Conservation (phyloP, 2,888 invertebrate species). For the Drosophila lutescens region DNA sequence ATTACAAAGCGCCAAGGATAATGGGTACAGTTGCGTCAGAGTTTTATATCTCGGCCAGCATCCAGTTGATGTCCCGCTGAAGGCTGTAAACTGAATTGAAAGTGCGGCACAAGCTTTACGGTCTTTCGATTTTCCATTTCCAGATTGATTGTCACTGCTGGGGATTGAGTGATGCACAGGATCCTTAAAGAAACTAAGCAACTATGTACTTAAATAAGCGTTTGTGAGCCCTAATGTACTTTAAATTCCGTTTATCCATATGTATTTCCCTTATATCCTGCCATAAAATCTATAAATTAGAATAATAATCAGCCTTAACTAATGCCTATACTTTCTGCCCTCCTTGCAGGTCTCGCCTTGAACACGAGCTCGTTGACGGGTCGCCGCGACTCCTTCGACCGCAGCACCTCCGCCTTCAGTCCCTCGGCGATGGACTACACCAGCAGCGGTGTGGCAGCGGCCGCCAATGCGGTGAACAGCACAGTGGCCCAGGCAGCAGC, state of each 20-base stretch:
- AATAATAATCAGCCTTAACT: neutral
- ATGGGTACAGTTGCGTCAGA: conserved; percentile 20
- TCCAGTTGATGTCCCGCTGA: conserved; percentile 8
- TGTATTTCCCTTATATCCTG: too few relatives aligned
- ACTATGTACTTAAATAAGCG: neutral
- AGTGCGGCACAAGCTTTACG: conserved; percentile 13
- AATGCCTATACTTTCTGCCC: neutral
- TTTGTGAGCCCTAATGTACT: neutral
- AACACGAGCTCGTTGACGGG: conserved; percentile 88
- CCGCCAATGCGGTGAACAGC: conserved; percentile 82
- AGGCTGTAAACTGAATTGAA: conserved; percentile 25
- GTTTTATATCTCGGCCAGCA: conserved; percentile 19
- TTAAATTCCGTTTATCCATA: too few relatives aligned
- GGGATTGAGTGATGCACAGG: neutral
- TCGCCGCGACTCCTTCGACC: conserved; percentile 91
- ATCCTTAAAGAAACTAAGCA: neutral
- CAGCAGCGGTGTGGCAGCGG: conserved; percentile 83
- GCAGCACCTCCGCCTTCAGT: conserved; percentile 91
- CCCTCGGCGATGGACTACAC: conserved; percentile 89
- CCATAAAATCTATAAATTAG: neutral
- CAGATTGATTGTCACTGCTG: conserved; percentile 16
- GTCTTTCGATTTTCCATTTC: conserved; percentile 29
- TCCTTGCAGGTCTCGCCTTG: conserved; percentile 86
- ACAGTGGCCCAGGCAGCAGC: conserved; percentile 83
- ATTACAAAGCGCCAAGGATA: conserved; percentile 47